Evolutionary conservation across 2,888 invertebrate genomes (phyloP), one percentile per base, ranked within the genome.

Genomic region (Dryadula phaetusa): DNA sequence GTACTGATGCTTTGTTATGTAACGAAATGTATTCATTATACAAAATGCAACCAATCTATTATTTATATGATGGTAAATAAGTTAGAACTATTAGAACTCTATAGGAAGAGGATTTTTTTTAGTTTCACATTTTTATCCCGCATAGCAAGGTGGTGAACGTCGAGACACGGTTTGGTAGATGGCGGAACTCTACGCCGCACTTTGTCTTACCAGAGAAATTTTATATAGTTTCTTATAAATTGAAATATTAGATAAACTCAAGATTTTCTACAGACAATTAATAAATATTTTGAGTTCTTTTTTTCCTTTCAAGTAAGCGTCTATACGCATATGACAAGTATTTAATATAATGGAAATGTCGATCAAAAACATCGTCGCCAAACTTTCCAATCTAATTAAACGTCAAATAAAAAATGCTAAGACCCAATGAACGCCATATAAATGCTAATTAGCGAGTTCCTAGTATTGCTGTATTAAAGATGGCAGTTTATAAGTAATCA

Each of bases 381-480:
- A 16, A 52, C 52, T 52, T 52, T 52, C 16, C 52, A 52, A 52
- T 52, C 52, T 32, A 52, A 52, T 52, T 52, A 52, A 52, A 52
- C 16, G 16, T 52, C 52, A 52, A 52, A 52, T 52, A 52, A 52
- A 18, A 16, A 32, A n/a, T 14, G 22, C 34, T 22, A 40, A 40
- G 37, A 18, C 18, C 16, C 32, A 20, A 46, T 60, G 14, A 32
- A 28, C 28, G 42, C 28, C n/a, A 32, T 60, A 28, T 18, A 42
- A 60, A 60, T 46, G 44, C 20, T 60, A 44, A 46, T 44, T 60
- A 46, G 12, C 18, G 42, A 28, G 44, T 44, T 60, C 32, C 32
- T 18, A 60, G 60, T 46, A 60, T 20, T 12, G 28, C 28, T 32
- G 42, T 44, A 44, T 60, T 44, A 32, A 46, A 60, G 44, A 60